A percentile compares a stretch with the other conserved stretches of the same genome.
Conservation (phyloP, 2,888 invertebrate genomes). For the Fabriciana adippe region DNA sequence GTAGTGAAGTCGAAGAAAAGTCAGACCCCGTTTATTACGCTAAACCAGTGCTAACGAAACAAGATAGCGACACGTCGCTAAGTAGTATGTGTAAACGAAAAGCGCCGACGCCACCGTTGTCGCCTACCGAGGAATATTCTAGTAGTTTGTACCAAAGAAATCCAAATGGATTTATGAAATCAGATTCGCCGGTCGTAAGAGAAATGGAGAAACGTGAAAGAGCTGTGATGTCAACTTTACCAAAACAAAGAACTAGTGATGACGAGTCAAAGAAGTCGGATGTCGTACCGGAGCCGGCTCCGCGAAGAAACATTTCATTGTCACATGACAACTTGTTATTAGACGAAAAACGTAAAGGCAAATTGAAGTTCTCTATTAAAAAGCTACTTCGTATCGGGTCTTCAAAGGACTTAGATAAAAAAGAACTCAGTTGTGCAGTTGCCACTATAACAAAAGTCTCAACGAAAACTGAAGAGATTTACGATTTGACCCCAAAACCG, state of each 20-base stretch:
- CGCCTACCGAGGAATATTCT: conserved; percentile 76
- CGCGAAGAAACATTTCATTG: conserved; percentile 86
- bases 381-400: conserved; percentile 91
- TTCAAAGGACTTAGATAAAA: conserved; percentile 86
- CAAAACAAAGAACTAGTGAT: conserved; percentile 59
- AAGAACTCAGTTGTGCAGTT: conserved; percentile 61
- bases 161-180: conserved; percentile 77
- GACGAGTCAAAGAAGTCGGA: conserved; percentile 64
- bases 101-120: conserved; percentile 88
- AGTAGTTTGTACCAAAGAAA: conserved; percentile 84
- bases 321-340: conserved; percentile 87
- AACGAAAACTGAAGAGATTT: conserved; percentile 79
- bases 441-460: conserved; percentile 74
- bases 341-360: conserved; percentile 86
- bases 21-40: conserved; percentile 71
- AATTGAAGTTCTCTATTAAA: conserved; percentile 89
- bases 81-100: conserved; percentile 86
- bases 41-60: conserved; percentile 78
- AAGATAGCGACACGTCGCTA: conserved; percentile 81
- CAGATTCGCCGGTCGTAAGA: conserved; percentile 86
- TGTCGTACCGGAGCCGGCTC: conserved; percentile 84
- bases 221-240: conserved; percentile 64
- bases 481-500: conserved; percentile 82
- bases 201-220: conserved; percentile 90
- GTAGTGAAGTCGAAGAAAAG: conserved; percentile 70